Base-by-base conservation (phyloP, 2,113 vertebrate genomes). In the Octodon degus region DNA sequence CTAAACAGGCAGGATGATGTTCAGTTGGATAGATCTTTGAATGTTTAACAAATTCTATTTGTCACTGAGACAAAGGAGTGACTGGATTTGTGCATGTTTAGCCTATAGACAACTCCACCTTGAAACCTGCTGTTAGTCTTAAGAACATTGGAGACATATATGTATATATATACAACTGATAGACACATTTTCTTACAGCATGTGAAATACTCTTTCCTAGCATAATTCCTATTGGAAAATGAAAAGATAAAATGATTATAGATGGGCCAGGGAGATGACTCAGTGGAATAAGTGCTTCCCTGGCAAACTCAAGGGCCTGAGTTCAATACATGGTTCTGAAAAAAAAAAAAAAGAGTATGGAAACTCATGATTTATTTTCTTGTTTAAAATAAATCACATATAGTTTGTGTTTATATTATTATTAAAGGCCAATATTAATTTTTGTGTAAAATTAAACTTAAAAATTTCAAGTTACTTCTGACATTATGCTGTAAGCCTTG, bases 391-490 rank as follows among this genome's bases (percentile, higher is more conserved):
- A 27, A 32, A 58, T 4, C 40, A 85, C 10, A 63, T 34, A 3
- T 76, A 86, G 67, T 80, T 68, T 92, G 13, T 63, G 55, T 58
- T 58, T 58, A 68, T 84, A 74, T 53, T 91, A 14, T 17, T 81
- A 40, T 60, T 72, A 86, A 43, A 47, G 24, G 50, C 58, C 37
- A 80, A 53, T 96, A 90, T 68, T 43, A 58, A 76, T 1, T 85
- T 81, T 93, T 95, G 7, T 65, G 20, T 58, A n/a, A 53, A 27
- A 87, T 58, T 86, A 77, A 91, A 37, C 60, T 96, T 93, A 93
- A 70, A 25, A 25, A 93, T 93, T 96, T 93, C 53, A 91, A 53
- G 88, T 89, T 91, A 40, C 58, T 87, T 96, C 86, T 81, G 67
- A 9, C 94, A 40, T 87, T 22, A 89, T 16, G 1, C 27, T 63